Conservation (phyloP, 2,888 invertebrate species). For the Epiperipatus broadwayi region DNA sequence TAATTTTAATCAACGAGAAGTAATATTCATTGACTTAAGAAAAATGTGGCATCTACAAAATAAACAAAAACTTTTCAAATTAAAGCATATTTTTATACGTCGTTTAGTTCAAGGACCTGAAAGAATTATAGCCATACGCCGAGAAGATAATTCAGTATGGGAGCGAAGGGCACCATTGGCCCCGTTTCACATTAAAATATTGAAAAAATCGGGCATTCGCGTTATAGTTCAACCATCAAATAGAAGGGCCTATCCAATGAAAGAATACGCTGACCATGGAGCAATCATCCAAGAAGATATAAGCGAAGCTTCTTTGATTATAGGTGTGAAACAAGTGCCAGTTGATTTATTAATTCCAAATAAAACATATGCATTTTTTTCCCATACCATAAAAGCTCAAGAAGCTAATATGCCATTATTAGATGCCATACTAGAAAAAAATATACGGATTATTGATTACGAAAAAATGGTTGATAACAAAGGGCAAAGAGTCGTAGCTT, state of each 20-base stretch:
- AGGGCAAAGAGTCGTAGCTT: conserved; percentile 84
- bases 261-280: conserved; percentile 77
- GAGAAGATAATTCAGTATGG: conserved; percentile 89
- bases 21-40: no score
- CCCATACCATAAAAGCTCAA: conserved; percentile 98
- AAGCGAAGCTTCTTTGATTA: conserved; percentile 81
- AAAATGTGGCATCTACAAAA: no score
- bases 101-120: no score
- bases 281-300: conserved; percentile 89
- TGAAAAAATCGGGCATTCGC: conserved; percentile 68
- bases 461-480: conserved; percentile 77
- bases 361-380: conserved; percentile 96
- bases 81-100: no score
- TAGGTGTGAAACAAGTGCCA: conserved; percentile 91
- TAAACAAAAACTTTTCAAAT: no score
- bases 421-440: conserved; percentile 78
- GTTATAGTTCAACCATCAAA: conserved; percentile 97
- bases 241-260: conserved; percentile 89
- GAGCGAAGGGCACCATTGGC: conserved; percentile 84
- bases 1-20: no score
- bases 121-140: conserved; percentile 67
- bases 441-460: conserved; percentile 82
- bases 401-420: conserved; percentile 91
- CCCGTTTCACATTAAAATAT: conserved; percentile 67
- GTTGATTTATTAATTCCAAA: conserved; percentile 77